Evolutionary conservation across 2,888 invertebrate genomes (phyloP).

Genomic region (Neoascia interrupta): DNA sequence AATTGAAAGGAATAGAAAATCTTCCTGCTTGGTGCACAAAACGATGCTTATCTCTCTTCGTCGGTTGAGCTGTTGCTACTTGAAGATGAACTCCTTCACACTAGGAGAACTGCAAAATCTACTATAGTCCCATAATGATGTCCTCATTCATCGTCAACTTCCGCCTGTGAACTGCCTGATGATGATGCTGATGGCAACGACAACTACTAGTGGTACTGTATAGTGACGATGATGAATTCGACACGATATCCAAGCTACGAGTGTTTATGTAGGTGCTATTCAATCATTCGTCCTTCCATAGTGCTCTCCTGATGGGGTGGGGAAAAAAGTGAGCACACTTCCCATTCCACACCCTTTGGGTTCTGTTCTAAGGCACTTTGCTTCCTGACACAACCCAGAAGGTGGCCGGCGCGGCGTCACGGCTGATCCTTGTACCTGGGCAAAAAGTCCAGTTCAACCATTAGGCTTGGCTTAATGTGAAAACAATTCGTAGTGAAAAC

Average conservation of each 20-base stretch:
- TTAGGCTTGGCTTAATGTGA: slow-evolving; percentile 33
- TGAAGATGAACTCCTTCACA: slow-evolving; percentile 62
- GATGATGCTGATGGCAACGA: slow-evolving; percentile 5
- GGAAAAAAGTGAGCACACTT: slow-evolving; percentile 7
- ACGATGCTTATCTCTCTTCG: no score
- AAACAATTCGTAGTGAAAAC: slow-evolving; percentile 54
- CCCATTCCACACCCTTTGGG: slow-evolving; percentile 9
- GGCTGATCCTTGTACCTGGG: slow-evolving; percentile 22
- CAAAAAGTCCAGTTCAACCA: slow-evolving; percentile 33
- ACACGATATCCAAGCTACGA: slow-evolving; percentile 43
- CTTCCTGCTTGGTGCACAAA: slow-evolving; percentile 53
- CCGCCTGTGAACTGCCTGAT: slow-evolving; percentile 50
- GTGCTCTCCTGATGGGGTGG: slow-evolving; percentile 1
- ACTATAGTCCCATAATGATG: slow-evolving; percentile 64
- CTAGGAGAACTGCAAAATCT: slow-evolving; percentile 42
- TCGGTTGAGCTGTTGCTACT: slow-evolving; percentile 22
- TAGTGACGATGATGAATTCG: slow-evolving; percentile 46
- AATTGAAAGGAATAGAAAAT: slow-evolving; percentile 62
- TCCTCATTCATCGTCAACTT: slow-evolving; percentile 60
- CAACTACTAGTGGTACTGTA: slow-evolving; percentile 1
- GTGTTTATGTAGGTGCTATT: slow-evolving; percentile 57
- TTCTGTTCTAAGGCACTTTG: slow-evolving; percentile 19
- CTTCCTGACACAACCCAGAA: slow-evolving; percentile 23
- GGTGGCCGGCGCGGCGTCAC: slow-evolving; percentile 18
- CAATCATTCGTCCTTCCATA: slow-evolving; percentile 43